phyloP scores from a whole-genome alignment of 1,140 invertebrate species.

The Ceratosolen fusciceps region DNA sequence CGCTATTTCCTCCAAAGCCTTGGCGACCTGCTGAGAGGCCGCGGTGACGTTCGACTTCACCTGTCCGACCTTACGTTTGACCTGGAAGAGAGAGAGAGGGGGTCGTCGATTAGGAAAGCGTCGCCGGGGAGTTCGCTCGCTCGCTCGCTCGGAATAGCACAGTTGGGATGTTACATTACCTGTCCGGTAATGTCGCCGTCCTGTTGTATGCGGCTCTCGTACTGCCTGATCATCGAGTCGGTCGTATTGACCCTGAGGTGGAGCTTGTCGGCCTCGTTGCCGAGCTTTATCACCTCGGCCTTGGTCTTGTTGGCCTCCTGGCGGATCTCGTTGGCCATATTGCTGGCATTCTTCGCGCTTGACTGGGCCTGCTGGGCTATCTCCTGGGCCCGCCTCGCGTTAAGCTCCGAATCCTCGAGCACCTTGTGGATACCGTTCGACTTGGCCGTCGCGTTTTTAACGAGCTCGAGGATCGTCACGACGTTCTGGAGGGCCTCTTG shows the following conservation, averaged over 20 bases:
- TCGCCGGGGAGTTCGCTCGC: too few species aligned
- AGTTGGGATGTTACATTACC: too few species aligned
- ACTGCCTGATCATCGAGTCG: constrained; percentile 77
- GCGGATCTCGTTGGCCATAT: constrained; percentile 81
- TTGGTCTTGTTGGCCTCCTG: constrained; percentile 84
- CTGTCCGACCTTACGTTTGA: constrained; percentile 85
- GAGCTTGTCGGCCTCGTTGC: constrained; percentile 84
- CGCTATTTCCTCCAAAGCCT: constrained; percentile 83
- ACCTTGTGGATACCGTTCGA: constrained; percentile 81
- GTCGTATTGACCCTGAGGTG: constrained; percentile 80
- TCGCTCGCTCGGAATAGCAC: too few species aligned
- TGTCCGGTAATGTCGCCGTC: constrained; percentile 83
- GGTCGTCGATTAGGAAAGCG: too few species aligned
- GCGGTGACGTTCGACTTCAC: constrained; percentile 86
- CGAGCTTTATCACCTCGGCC: constrained; percentile 79
- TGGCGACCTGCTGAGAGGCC: constrained; percentile 84
- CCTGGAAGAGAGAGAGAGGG: too few species aligned
- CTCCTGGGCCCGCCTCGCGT: constrained; percentile 82
- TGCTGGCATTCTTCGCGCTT: constrained; percentile 62
- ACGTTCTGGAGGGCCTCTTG: constrained; percentile 76
- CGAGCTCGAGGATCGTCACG: constrained; percentile 72
- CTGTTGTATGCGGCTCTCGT: constrained; percentile 81
- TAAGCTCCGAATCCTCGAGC: constrained; percentile 81
- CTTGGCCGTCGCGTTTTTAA: constrained; percentile 73
- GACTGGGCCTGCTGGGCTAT: constrained; percentile 85